Conservation (phyloP, 2,888 invertebrate species). For the Metopia argyrocephala region DNA sequence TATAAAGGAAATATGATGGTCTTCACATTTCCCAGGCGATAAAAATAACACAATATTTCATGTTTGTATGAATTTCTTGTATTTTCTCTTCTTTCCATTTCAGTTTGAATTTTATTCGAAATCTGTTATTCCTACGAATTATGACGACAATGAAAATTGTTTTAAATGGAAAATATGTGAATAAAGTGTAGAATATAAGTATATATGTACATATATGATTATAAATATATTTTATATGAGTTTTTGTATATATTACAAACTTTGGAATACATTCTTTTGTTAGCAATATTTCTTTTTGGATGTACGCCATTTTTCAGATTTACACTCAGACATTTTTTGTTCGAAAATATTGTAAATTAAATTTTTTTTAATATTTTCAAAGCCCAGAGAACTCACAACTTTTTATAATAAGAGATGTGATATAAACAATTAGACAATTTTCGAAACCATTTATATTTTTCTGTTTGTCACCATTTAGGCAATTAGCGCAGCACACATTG, state of each 20-base stretch:
- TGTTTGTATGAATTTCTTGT: background rate
- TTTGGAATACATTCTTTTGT: too few species aligned
- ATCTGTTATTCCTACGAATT: constrained; percentile 9
- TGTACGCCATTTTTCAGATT: constrained; percentile 15
- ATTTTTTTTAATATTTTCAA: background rate
- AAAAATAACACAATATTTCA: background rate
- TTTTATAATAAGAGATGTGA: too few species aligned
- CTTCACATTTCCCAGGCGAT: background rate
- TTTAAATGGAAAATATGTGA: background rate
- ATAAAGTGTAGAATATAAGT: background rate
- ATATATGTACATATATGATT: background rate
- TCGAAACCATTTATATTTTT: too few species aligned
- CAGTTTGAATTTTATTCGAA: background rate
- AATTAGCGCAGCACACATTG: too few species aligned
- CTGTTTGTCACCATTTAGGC: too few species aligned
- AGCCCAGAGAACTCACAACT: background rate
- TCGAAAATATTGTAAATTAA: background rate
- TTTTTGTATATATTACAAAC: too few species aligned
- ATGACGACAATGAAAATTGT: constrained; percentile 53
- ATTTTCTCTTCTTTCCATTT: background rate
- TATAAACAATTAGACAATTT: too few species aligned
- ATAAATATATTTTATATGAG: too few species aligned
- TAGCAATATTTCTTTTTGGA: constrained; percentile 22
- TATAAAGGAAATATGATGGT: background rate
- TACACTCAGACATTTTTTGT: constrained; percentile 26